A percentile compares a stretch with the other conserved stretches of the same genome.
Evolutionary conservation across 2,113 vertebrate genomes (phyloP).

Genomic region (Gadus macrocephalus): DNA sequence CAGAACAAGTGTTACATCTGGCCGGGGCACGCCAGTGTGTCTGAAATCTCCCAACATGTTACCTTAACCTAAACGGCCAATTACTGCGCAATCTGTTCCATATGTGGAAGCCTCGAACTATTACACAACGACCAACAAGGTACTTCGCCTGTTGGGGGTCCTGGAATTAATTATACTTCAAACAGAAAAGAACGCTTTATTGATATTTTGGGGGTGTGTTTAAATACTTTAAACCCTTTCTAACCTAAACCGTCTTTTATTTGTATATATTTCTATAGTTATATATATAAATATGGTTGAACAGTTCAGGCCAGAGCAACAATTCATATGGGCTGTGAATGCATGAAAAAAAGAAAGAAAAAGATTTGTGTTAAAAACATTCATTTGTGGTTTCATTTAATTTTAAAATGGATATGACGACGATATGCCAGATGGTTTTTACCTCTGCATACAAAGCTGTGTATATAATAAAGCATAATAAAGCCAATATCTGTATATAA

Average conservation of each 20-base stretch:
- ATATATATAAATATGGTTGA: neutral
- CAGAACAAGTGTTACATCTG: slow-evolving; percentile 18
- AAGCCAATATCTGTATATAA: no score
- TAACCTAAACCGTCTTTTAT: no score
- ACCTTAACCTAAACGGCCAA: slow-evolving; percentile 55
- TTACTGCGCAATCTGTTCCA: slow-evolving; percentile 63
- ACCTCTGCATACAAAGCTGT: no score
- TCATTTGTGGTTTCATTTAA: no score
- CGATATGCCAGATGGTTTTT: no score
- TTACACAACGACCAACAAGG: slow-evolving; percentile 26
- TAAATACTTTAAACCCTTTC: no score
- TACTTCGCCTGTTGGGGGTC: slow-evolving; percentile 8
- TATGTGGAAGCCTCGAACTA: slow-evolving; percentile 51
- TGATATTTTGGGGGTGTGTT: slow-evolving; percentile 3
- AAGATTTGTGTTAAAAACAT: no score
- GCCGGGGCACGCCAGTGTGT: slow-evolving; percentile 58
- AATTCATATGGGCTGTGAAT: no score
- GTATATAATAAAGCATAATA: no score
- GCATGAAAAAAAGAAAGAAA: no score
- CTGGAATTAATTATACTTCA: slow-evolving; percentile 44
- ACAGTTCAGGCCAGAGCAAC: neutral
- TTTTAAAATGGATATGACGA: no score
- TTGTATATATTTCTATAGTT: neutral
- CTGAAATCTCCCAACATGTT: slow-evolving; percentile 62
- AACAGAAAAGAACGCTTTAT: slow-evolving; percentile 19